Conservation (phyloP, 2,888 invertebrate species). For the Pelosia muscerda region DNA sequence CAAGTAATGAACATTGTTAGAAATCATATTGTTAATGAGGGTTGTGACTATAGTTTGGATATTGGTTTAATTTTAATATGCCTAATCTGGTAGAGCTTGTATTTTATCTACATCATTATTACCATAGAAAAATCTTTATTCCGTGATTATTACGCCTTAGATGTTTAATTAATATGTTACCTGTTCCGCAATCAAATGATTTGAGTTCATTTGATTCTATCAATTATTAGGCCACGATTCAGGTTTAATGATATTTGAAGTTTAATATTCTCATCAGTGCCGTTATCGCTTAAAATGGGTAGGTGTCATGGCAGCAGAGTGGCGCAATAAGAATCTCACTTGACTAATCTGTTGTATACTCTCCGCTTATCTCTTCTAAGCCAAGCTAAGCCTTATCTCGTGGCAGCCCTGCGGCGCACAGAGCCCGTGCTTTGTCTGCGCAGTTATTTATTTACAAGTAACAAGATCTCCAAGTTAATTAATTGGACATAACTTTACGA, state of each 20-base stretch:
- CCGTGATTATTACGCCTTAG: too few species aligned
- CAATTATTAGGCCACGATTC: too few species aligned
- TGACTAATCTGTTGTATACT: not conserved
- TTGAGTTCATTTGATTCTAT: too few species aligned
- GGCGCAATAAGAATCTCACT: not conserved
- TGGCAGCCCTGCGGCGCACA: slow-evolving; percentile 2
- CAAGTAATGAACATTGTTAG: slow-evolving; percentile 3
- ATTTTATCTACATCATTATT: too few species aligned
- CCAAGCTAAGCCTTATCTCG: not conserved
- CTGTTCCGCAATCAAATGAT: too few species aligned
- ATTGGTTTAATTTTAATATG: too few species aligned
- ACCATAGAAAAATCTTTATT: too few species aligned
- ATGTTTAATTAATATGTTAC: too few species aligned
- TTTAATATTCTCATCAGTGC: not conserved
- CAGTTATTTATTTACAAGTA: slow-evolving; percentile 14
- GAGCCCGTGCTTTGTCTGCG: not conserved
- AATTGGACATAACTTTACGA: slow-evolving; percentile 15
- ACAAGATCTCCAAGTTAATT: slow-evolving; percentile 12
- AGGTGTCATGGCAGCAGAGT: not conserved
- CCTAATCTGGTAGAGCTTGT: too few species aligned
- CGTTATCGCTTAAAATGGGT: not conserved
- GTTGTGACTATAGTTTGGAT: not conserved
- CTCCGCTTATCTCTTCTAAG: not conserved
- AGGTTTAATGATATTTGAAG: not conserved
- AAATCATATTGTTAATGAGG: not conserved